Evolutionary conservation across 2,888 invertebrate species (phyloP), one percentile per base, ranked within the genome.

Genomic region (Zele albiditarsus): DNA sequence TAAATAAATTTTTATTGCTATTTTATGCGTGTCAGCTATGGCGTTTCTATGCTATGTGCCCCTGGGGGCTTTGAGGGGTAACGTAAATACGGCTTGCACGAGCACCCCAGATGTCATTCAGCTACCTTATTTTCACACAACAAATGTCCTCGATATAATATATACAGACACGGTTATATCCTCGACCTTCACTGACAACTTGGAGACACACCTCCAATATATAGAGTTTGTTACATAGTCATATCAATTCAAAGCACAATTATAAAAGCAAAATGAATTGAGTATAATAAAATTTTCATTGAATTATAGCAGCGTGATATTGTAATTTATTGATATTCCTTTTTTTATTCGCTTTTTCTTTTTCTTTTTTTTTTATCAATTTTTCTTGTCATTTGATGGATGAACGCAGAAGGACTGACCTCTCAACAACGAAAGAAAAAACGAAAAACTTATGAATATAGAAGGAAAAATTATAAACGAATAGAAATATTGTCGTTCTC

Each of bases 401-500:
- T 46, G n/a, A 46, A 46, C 6, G 38, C 38, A 38, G 14, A 14
- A 46, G 46, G 6, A 31, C 16, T 10, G 3, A 10, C 20, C 31
- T 31, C 12, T 8, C 4, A n/a, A 20, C 8, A 33, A 38, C n/a
- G n/a, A n/a, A 60, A 60, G 12, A 27, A 60, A 25, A 27, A 60
- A 16, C 8, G 31, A 31, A 38, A 38, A 38, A 12, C n/a, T 60
- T 27, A 27, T n/a, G 5, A 3, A 46, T 46, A 3, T 3, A 16
- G 16, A 46, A 33, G 8, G 8, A 46, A n/a, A n/a, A 20, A 20
- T 2, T 53, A 20, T n/a, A 31, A 33, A 62, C 6, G 60, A 70
- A 70, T 60, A 70, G 28, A 60, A 38, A 31, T 46, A 10, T 53
- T 68, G 68, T 68, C 68, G 53, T 53, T 68, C 23, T 49, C 4